Evolutionary conservation across 2,113 vertebrate species (phyloP), one percentile per base, ranked within the genome.

Genomic region (Phylloscopus trochiloides): DNA sequence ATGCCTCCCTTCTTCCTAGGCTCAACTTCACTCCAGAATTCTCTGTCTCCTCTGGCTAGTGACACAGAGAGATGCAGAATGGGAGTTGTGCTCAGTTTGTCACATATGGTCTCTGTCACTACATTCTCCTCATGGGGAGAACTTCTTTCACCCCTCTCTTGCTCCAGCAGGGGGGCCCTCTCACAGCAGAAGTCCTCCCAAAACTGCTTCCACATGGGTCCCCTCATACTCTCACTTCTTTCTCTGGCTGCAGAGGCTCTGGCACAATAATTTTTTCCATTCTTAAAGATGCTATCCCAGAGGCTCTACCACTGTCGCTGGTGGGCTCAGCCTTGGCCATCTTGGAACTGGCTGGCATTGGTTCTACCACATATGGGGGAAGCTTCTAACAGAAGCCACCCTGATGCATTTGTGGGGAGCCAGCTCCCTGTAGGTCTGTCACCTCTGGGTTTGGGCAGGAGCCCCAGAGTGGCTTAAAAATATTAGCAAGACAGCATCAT

Each of bases 1-100:
- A 34, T 0, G 0, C 2, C 17, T 51, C 7, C 26, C 20, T 28
- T 38, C 14, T 45, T 45, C 18, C 26, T 45, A 52, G 34, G 36
- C 5, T 59, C 11, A 26, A 1, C 17, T 59, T 38, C 17, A 10
- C 32, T 43, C 21, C 10, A 8, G 45, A 43, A 43, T 67, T 58
- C 25, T 58, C 51, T 58, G 0, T 10, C 2, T 67, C 31, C 48
- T 42, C 36, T 58, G 20, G 13, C 31, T 58, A 17, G 25, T 58
- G 51, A 21, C 61, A 50, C 31, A 58, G 52, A 58, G 36, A 31
- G 26, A 21, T 67, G 26, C 7, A 14, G 36, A 17, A 76, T 51
- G 32, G 43, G 52, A 58, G 11, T 2, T 58, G 8, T 42, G 21
- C 14, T 75, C 5, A 31, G 31, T 36, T 36, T 3, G 5, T 50